Conservation (phyloP, 2,113 vertebrate species). For the Sciurus niger region DNA sequence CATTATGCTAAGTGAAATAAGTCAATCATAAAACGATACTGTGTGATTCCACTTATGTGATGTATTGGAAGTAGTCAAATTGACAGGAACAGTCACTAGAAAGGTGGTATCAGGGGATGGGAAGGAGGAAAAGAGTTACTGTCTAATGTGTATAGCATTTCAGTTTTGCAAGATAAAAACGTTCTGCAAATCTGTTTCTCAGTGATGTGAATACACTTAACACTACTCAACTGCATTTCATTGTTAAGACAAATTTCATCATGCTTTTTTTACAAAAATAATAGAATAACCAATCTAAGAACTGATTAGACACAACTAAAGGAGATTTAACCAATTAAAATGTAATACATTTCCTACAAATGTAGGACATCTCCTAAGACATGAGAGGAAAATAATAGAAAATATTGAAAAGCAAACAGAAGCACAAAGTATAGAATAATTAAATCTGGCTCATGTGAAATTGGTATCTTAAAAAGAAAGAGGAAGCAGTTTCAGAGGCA, state of each 20-base stretch:
- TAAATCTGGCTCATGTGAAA: background rate
- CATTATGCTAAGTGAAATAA: background rate
- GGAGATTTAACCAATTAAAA: background rate
- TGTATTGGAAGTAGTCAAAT: background rate
- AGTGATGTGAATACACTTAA: background rate
- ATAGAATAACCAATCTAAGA: background rate
- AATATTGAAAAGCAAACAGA: conserved; percentile 12
- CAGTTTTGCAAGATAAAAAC: background rate
- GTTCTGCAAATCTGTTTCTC: background rate
- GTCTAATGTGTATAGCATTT: background rate
- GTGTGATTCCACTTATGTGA: background rate
- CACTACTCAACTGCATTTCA: background rate
- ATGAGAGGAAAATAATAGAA: background rate
- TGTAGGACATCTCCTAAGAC: background rate
- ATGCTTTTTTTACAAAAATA: background rate
- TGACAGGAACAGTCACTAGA: background rate
- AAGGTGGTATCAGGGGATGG: background rate
- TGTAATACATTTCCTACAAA: background rate
- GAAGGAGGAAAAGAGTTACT: background rate
- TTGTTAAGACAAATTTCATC: background rate
- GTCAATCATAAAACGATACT: background rate
- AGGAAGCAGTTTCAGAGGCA: background rate
- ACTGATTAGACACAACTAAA: background rate
- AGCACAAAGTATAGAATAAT: background rate
- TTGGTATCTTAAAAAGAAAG: background rate